Percentiles rank a stretch among this genome's conserved stretches.
These are phyloP conservation scores for Operophtera brumata DNA, from an alignment of 2,888 invertebrate species.

Conservation along the genomic window DNA sequence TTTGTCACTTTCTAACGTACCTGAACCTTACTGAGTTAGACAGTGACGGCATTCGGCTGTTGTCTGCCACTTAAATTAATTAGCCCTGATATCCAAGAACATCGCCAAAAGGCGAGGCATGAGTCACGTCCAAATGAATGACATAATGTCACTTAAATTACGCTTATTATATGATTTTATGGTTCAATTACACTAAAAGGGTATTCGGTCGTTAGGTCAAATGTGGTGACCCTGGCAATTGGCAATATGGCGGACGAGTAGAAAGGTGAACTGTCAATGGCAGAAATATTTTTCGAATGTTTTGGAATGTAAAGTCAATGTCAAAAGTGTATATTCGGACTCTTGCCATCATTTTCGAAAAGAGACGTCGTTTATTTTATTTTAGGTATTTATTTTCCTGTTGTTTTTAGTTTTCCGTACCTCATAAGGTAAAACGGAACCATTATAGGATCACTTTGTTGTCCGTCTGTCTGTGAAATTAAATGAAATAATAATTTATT, in stretches of 20 bases:
- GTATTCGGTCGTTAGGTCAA: constrained; percentile 13
- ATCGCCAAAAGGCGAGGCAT: constrained; percentile 16
- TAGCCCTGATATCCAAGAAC: constrained; percentile 13
- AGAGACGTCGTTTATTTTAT: no score
- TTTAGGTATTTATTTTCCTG: neutral
- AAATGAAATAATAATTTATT: no score
- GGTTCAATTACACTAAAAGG: constrained; percentile 21
- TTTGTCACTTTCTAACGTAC: no score
- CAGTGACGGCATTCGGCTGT: no score
- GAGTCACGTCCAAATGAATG: constrained; percentile 22
- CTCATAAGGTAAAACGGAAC: no score
- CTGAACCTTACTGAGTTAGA: no score
- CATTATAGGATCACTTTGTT: no score
- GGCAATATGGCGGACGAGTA: constrained; percentile 19
- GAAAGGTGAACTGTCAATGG: constrained; percentile 30
- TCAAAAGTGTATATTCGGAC: no score
- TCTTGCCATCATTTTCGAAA: no score
- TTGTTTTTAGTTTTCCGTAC: no score
- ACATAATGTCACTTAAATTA: constrained; percentile 25
- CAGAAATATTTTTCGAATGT: constrained; percentile 7
- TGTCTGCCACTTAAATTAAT: no score
- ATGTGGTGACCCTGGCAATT: constrained; percentile 22
- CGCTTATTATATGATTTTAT: constrained; percentile 16
- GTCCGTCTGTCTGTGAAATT: no score
- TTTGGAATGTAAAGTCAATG: constrained; percentile 10